A percentile compares a stretch with the other conserved stretches of the same genome.
Evolutionary conservation across 2,797 vertebrate genomes (phyloP).

Genomic region (Pantherophis alleghaniensis): DNA sequence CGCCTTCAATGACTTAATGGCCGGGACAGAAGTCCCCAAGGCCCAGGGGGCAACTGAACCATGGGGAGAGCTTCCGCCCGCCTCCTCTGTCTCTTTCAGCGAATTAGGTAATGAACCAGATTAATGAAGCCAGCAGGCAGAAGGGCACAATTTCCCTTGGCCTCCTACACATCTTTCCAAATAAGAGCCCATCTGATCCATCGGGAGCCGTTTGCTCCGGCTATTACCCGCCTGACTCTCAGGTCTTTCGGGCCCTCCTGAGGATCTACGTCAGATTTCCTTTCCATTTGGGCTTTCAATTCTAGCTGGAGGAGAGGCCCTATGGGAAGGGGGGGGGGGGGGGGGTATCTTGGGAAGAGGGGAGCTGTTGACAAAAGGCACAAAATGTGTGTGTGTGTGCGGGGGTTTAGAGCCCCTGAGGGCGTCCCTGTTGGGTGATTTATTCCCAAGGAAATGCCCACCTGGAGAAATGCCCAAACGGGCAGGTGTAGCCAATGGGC

Average conservation of each 20-base stretch:
- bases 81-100: neutral
- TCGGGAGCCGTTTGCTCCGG: neutral
- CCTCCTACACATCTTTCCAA: slow-evolving; percentile 26
- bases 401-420: neutral
- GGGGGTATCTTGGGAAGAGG: neutral
- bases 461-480: neutral
- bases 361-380: neutral
- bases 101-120: slow-evolving; percentile 1
- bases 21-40: neutral
- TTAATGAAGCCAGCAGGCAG: neutral
- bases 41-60: neutral
- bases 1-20: neutral
- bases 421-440: neutral
- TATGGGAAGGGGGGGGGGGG: no score
- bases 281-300: no score
- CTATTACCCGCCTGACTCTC: neutral
- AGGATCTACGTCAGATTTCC: neutral
- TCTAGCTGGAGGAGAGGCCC: neutral
- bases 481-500: neutral
- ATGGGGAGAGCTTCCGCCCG: neutral
- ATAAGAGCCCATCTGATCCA: slow-evolving; percentile 30
- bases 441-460: neutral
- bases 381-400: rapidly evolving
- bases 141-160: neutral
- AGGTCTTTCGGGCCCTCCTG: no score